Conservation (phyloP, 2,888 invertebrate genomes). For the Tholera decimalis region DNA sequence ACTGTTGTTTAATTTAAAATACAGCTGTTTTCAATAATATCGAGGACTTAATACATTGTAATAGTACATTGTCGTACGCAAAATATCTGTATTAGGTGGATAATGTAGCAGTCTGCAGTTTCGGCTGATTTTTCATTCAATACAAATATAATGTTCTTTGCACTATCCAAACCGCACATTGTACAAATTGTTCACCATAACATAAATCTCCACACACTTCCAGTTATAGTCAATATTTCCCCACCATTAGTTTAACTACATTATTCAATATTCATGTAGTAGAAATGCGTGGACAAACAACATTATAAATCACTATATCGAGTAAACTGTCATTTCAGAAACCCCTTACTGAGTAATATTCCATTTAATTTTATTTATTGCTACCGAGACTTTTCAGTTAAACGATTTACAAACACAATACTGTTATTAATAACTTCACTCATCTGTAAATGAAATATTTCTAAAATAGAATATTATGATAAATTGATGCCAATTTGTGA, state of each 20-base stretch:
- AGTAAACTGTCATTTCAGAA: constrained; percentile 68
- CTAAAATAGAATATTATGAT: constrained; percentile 39
- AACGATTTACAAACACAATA: constrained; percentile 50
- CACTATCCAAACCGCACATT: constrained; percentile 36
- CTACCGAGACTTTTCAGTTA: constrained; percentile 56
- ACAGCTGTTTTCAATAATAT: too few relatives aligned
- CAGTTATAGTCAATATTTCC: constrained; percentile 71
- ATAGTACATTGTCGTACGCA: too few relatives aligned
- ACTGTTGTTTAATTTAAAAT: too few relatives aligned
- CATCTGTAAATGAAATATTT: constrained; percentile 48
- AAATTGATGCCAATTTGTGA: constrained; percentile 37
- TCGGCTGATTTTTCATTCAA: neutral
- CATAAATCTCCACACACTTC: constrained; percentile 50
- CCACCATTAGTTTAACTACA: constrained; percentile 70
- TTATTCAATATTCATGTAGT: constrained; percentile 64
- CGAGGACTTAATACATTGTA: too few relatives aligned
- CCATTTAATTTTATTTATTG: constrained; percentile 75
- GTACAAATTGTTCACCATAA: constrained; percentile 22
- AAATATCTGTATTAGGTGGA: too few relatives aligned
- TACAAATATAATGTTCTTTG: constrained; percentile 5
- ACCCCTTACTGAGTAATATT: constrained; percentile 74
- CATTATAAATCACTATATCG: constrained; percentile 75
- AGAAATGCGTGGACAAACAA: constrained; percentile 69
- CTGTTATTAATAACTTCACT: constrained; percentile 55
- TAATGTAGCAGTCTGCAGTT: too few relatives aligned